These are phyloP conservation scores for Emydocephalus ijimae DNA, from an alignment of 2,113 vertebrate species.

Conservation along the genomic window DNA sequence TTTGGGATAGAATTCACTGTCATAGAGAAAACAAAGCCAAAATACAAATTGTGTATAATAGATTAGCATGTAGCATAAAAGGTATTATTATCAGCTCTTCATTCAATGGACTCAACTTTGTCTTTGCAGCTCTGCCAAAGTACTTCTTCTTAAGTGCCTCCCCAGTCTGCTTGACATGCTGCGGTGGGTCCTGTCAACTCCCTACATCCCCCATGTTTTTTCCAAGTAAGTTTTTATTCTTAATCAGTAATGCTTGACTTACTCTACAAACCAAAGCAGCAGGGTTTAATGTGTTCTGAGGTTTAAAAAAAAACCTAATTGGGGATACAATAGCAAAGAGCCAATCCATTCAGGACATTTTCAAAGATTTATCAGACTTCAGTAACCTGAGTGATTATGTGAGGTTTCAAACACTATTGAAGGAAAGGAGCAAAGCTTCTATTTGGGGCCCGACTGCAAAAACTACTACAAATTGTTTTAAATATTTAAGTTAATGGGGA, in stretches of 20 bases:
- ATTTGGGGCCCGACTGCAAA: slow-evolving; percentile 62
- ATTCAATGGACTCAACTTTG: slow-evolving; percentile 61
- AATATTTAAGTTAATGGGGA: slow-evolving; percentile 50
- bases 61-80: not conserved
- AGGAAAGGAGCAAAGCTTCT: slow-evolving; percentile 52
- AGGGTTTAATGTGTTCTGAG: slow-evolving; percentile 84
- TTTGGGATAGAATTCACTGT: not conserved
- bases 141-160: slow-evolving; percentile 78
- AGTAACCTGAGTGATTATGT: slow-evolving; percentile 74
- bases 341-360: slow-evolving; percentile 81
- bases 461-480: slow-evolving; percentile 55
- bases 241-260: slow-evolving; percentile 91
- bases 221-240: slow-evolving; percentile 95
- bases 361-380: slow-evolving; percentile 78
- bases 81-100: slow-evolving; percentile 40
- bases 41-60: not conserved
- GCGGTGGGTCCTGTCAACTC: slow-evolving; percentile 86
- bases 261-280: slow-evolving; percentile 87
- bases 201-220: slow-evolving; percentile 81
- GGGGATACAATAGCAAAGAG: slow-evolving; percentile 86
- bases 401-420: slow-evolving; percentile 64
- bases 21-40: not conserved
- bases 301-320: slow-evolving; percentile 75
- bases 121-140: slow-evolving; percentile 81
- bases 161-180: slow-evolving; percentile 80